Evolutionary conservation across 2,888 invertebrate species (phyloP).

Genomic region (Dorcus hopei): DNA sequence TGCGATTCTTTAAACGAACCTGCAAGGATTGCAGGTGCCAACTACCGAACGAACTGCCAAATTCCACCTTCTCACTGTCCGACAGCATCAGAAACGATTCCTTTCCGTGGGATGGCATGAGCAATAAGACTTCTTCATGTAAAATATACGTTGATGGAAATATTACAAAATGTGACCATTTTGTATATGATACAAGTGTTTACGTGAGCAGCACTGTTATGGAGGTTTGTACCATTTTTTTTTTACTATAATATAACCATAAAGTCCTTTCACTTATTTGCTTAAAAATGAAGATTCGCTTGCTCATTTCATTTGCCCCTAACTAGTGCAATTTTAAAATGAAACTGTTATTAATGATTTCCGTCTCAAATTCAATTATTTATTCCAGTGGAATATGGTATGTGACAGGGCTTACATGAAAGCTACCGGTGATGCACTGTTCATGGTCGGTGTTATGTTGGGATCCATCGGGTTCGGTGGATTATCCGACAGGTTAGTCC

Average conservation of each 20-base stretch:
- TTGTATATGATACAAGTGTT: slow-evolving; percentile 59
- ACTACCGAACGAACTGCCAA: slow-evolving; percentile 56
- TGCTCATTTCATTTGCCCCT: too few species aligned
- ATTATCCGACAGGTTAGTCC: slow-evolving; percentile 59
- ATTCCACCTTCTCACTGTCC: slow-evolving; percentile 53
- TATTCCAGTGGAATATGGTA: slow-evolving; percentile 63
- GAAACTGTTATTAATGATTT: background rate
- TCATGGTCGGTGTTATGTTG: slow-evolving; percentile 70
- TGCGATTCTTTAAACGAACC: slow-evolving; percentile 12
- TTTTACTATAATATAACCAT: background rate
- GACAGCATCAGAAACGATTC: slow-evolving; percentile 49
- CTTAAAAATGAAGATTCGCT: background rate
- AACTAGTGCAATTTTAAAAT: too few species aligned
- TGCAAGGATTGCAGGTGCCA: slow-evolving; percentile 52
- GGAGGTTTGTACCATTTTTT: slow-evolving; percentile 51
- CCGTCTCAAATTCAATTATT: background rate
- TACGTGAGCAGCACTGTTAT: slow-evolving; percentile 63
- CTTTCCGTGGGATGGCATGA: slow-evolving; percentile 54
- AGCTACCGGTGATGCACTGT: slow-evolving; percentile 64
- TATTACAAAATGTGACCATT: slow-evolving; percentile 52
- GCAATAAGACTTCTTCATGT: slow-evolving; percentile 55
- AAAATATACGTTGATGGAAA: slow-evolving; percentile 49
- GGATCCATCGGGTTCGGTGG: slow-evolving; percentile 72
- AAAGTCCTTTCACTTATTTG: too few species aligned
- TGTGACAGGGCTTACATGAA: slow-evolving; percentile 61